A percentile compares a stretch with the other conserved stretches of the same genome.
Conservation (phyloP, 2,888 invertebrate genomes). For the Dasypolia templi region DNA sequence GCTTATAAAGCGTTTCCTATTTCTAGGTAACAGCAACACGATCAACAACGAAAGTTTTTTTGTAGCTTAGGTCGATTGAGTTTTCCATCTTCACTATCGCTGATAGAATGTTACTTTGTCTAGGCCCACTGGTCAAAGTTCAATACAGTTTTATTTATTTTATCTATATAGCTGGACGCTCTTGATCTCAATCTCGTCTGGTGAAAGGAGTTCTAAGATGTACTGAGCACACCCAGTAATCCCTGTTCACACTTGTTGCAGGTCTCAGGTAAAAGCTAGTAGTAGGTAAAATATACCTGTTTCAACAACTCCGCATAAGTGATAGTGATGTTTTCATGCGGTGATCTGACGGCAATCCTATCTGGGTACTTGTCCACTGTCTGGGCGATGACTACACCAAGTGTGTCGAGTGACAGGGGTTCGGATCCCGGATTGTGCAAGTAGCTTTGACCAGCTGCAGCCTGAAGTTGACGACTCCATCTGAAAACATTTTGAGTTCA, state of each 20-base stretch:
- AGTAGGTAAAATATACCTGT: slow-evolving; percentile 71
- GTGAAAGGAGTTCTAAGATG: background rate
- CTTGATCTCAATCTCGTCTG: too few species aligned
- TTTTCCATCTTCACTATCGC: too few species aligned
- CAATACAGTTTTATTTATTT: too few species aligned
- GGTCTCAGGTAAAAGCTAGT: background rate
- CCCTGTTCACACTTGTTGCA: background rate
- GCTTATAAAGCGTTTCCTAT: too few species aligned
- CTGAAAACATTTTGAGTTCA: slow-evolving; percentile 63
- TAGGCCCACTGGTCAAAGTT: too few species aligned
- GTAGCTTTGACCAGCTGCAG: slow-evolving; percentile 86
- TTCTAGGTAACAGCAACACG: too few species aligned
- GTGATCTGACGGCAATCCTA: slow-evolving; percentile 90
- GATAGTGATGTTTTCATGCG: slow-evolving; percentile 88
- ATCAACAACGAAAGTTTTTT: too few species aligned
- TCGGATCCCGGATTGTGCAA: slow-evolving; percentile 89
- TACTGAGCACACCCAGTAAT: background rate
- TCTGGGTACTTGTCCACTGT: slow-evolving; percentile 90
- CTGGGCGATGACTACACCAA: slow-evolving; percentile 91
- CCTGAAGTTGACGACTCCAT: slow-evolving; percentile 69
- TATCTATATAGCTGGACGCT: background rate
- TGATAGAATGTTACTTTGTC: too few species aligned
- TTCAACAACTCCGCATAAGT: slow-evolving; percentile 90
- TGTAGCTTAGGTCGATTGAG: too few species aligned
- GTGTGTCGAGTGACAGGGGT: slow-evolving; percentile 89